phyloP scores from a whole-genome alignment of 2,113 vertebrate species.

The Octodon degus region DNA sequence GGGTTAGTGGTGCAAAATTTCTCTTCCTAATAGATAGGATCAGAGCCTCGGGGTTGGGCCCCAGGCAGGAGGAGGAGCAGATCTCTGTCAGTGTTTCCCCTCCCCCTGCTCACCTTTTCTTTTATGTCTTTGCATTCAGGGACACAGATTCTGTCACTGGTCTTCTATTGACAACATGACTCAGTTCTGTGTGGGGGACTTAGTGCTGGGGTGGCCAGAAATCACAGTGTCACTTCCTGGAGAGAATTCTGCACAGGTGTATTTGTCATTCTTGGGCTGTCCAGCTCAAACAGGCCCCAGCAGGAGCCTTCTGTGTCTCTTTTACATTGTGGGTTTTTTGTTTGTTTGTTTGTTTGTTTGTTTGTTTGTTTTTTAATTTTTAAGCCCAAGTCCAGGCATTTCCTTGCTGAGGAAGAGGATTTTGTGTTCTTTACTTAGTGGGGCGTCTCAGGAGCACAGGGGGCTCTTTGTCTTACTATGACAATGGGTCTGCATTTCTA shows the following conservation, averaged over 20 bases:
- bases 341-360: not conserved
- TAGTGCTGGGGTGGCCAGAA: not conserved
- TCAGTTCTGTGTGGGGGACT: not conserved
- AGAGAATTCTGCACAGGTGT: not conserved
- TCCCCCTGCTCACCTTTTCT: not conserved
- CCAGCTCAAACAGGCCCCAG: not conserved
- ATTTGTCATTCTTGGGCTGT: not conserved
- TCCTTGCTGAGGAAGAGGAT: not conserved
- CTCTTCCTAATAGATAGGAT: not conserved
- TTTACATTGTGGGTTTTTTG: not conserved
- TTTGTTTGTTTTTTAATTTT: not conserved
- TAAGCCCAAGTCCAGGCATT: not conserved
- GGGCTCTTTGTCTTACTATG: not conserved
- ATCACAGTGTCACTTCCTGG: not conserved
- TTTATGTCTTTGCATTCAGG: not conserved
- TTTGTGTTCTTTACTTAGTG: not conserved
- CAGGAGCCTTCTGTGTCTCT: not conserved
- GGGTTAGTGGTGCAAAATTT: not conserved
- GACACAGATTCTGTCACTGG: constrained; percentile 7
- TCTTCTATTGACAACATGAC: not conserved
- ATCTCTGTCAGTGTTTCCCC: not conserved
- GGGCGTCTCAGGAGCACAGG: not conserved
- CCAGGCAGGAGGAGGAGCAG: not conserved
- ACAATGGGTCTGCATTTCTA: not conserved
- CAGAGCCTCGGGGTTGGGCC: not conserved